Evolutionary conservation across 2,797 vertebrate genomes (phyloP).

Genomic region (Huso huso): DNA sequence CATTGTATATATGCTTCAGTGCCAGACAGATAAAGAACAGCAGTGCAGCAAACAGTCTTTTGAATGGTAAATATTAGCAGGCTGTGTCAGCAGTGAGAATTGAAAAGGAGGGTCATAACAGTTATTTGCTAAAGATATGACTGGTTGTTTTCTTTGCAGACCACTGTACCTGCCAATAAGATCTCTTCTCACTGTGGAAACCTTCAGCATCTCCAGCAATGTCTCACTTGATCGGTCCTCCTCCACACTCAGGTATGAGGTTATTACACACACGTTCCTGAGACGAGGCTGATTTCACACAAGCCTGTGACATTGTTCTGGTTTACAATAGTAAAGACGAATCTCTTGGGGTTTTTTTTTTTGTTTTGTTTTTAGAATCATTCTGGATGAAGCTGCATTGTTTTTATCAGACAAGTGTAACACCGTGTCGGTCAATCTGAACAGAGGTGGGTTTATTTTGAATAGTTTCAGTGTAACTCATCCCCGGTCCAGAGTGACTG

Average conservation of each 20-base stretch:
- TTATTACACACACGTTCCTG: too few species aligned
- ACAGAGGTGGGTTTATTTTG: conserved; percentile 62
- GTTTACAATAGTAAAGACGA: neutral
- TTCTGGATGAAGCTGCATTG: conserved; percentile 89
- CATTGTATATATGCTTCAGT: too few species aligned
- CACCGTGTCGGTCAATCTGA: conserved; percentile 73
- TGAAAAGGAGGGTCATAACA: too few species aligned
- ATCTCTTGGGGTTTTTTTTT: neutral
- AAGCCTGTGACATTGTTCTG: neutral
- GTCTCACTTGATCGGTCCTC: conserved; percentile 86
- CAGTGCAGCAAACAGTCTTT: too few species aligned
- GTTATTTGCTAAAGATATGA: too few species aligned
- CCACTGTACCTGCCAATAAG: conserved; percentile 83
- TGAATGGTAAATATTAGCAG: too few species aligned
- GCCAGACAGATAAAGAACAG: too few species aligned
- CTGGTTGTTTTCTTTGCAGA: conserved; percentile 46
- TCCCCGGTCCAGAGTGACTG: neutral
- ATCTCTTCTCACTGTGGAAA: conserved; percentile 86
- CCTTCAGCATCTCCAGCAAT: conserved; percentile 92
- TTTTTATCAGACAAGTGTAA: conserved; percentile 92
- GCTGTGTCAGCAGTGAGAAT: too few species aligned
- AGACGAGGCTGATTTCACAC: neutral
- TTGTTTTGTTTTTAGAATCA: conserved; percentile 62
- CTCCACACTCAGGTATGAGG: conserved; percentile 80
- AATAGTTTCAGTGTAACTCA: too few species aligned